Evolutionary conservation across 2,888 invertebrate species (phyloP).

Genomic region (Sinhomidia bicolor): DNA sequence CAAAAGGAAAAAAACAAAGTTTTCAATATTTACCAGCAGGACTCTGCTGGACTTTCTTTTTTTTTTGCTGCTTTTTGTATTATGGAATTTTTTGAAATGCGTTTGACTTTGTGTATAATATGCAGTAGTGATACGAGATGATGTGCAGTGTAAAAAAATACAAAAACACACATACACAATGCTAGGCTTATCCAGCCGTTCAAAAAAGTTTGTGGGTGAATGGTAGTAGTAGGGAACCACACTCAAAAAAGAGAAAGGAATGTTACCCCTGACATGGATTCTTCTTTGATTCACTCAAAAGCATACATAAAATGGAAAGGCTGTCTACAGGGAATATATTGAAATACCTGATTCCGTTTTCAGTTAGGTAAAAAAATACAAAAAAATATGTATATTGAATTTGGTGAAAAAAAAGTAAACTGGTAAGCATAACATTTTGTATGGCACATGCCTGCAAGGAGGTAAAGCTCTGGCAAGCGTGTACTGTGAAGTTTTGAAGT

Average conservation of each 20-base stretch:
- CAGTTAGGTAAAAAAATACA: too few relatives aligned
- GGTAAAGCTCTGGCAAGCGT: too few relatives aligned
- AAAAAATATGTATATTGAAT: conserved; percentile 34
- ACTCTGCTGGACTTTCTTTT: not conserved
- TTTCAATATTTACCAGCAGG: conserved; percentile 36
- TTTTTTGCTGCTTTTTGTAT: not conserved
- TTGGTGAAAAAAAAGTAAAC: too few relatives aligned
- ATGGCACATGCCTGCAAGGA: too few relatives aligned
- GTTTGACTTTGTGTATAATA: not conserved
- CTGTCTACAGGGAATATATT: conserved; percentile 2
- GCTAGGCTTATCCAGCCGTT: too few relatives aligned
- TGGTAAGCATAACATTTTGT: too few relatives aligned
- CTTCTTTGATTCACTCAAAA: conserved; percentile 44
- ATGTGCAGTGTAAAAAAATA: too few relatives aligned
- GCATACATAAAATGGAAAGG: not conserved
- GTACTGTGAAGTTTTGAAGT: too few relatives aligned
- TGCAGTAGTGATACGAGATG: not conserved
- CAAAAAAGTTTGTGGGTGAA: conserved; percentile 20
- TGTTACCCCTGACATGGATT: conserved; percentile 40
- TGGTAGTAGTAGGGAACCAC: conserved; percentile 8
- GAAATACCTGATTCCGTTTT: conserved; percentile 12
- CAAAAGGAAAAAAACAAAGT: conserved; percentile 54
- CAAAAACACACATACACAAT: too few relatives aligned
- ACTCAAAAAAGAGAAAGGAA: conserved; percentile 42
- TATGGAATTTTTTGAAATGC: conserved; percentile 24